Base-by-base conservation (phyloP, 2,797 vertebrate genomes). In the Clarias platycephalus region DNA sequence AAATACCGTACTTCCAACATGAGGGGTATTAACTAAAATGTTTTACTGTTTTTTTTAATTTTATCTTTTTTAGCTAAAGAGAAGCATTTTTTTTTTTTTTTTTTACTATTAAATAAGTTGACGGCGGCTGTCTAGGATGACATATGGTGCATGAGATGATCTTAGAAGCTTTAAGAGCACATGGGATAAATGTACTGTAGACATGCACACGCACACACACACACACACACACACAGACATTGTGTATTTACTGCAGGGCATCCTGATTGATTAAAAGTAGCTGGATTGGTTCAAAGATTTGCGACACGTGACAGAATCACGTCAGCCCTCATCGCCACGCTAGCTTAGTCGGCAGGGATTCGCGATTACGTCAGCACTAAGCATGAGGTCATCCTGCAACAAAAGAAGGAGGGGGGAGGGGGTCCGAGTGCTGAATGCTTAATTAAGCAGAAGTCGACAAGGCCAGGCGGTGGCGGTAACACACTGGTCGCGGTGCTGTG, bases 331-430 rank as follows among this genome's bases (percentile, higher is more conserved):
- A 5, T 85, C 85, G 85, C 62, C 76, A 85, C 49, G 82, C 87
- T 88, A 80, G 81, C 92, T 92, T 92, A 92, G 91, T 92, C 89
- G 90, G 90, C 89, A 90, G 88, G 90, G 88, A 91, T 89, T 57
- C 82, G 86, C 84, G 91, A 93, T 94, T 95, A 92, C 94, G 94
- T 94, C 94, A 95, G 93, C 90, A 91, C 77, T 85, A 88, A 90
- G 89, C 90, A 94, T 95, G 95, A 95, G 92, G 93, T 95, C 94
- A 95, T 94, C 89, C 91, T 93, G 91, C 93, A 94, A 94, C 92
- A 93, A 91, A 91, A 89, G 90, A 91, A 88, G 76, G 87, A 89
- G 92, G 92, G 92, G 26, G 5, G 37, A 37, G 80, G 0, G 77
- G 77, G 28, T 44, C 7, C n/a, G 8, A 77, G 82, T 22, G 49